Evolutionary conservation across 2,797 vertebrate genomes (phyloP).

Genomic region (Sebastes itinus): DNA sequence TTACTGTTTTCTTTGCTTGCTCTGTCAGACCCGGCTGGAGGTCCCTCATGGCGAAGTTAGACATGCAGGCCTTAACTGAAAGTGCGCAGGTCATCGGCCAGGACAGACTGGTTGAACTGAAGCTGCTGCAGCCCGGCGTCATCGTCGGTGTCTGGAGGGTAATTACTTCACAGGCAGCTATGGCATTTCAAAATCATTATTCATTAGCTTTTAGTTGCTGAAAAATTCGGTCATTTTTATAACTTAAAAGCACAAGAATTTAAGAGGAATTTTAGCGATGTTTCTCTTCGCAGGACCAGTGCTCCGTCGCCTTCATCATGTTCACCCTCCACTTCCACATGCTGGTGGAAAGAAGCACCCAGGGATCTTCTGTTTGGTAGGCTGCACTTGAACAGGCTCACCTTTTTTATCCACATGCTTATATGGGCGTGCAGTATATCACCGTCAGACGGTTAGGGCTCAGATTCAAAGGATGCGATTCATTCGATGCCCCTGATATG

Average conservation of each 20-base stretch:
- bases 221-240: background rate
- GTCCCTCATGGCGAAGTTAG: slow-evolving; percentile 85
- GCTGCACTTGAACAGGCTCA: slow-evolving; percentile 27
- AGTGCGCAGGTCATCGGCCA: slow-evolving; percentile 69
- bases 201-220: background rate
- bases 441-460: slow-evolving; percentile 13
- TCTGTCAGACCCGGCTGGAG: slow-evolving; percentile 79
- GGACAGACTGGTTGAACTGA: slow-evolving; percentile 83
- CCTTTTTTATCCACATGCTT: slow-evolving; percentile 14
- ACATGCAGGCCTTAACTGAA: slow-evolving; percentile 69
- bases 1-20: slow-evolving; percentile 10
- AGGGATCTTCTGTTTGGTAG: slow-evolving; percentile 86
- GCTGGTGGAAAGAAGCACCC: slow-evolving; percentile 88
- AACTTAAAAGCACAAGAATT: background rate
- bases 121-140: slow-evolving; percentile 82
- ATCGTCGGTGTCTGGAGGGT: slow-evolving; percentile 91
- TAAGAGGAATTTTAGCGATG: background rate
- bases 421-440: slow-evolving; percentile 5
- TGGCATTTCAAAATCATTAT: background rate
- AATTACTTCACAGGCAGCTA: slow-evolving; percentile 39
- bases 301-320: slow-evolving; percentile 87
- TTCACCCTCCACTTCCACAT: slow-evolving; percentile 88
- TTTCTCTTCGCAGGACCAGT: slow-evolving; percentile 65
- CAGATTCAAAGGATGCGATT: slow-evolving; percentile 14
- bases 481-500: background rate